Evolutionary conservation across 1,140 invertebrate genomes (phyloP), one percentile per base, ranked within the genome.

Genomic region (Holotrichia oblita): DNA sequence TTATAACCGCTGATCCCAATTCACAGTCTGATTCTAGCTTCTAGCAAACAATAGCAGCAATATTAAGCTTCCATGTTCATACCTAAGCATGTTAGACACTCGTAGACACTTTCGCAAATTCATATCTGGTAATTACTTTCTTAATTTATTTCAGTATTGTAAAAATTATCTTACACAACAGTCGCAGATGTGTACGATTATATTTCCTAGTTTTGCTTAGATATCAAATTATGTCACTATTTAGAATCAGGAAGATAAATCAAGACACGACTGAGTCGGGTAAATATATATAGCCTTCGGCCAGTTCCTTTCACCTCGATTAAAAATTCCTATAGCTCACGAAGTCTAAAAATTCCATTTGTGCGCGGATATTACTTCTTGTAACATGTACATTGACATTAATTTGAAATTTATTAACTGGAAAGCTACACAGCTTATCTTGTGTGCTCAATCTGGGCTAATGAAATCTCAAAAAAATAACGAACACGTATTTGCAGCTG

Each of bases 391-490:
- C 10, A 34, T 10, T 20, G 61, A 27, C 22, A 69, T 27, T 69
- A 69, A 69, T 69, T 69, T 69, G 12, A 69, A 34, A 22, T 24
- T 69, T 69, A 34, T 34, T 34, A 14, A 69, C 61, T 27, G 61
- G 61, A 69, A 69, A 69, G 61, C 3, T 34, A 69, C 61, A 12
- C 17, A 8, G 61, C 22, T 69, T 69, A 69, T 69, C 27, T 48
- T 48, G 2, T 55, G 48, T 17, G 6, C 22, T 69, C 27, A 12
- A 69, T 69, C 61, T 69, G 22, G 22, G 61, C 27, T 27, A 69
- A 69, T 69, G 22, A 69, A 69, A 27, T 69, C 22, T 8, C 3
- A 69, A 69, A 14, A 69, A 22, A 69, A 34, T 2, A 34, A 34
- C 27, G 4, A 34, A 34, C 27, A 2, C 9, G 14, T 17, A n/a